Evolutionary conservation across 2,888 invertebrate genomes (phyloP).

Genomic region (Sesia bembeciformis): DNA sequence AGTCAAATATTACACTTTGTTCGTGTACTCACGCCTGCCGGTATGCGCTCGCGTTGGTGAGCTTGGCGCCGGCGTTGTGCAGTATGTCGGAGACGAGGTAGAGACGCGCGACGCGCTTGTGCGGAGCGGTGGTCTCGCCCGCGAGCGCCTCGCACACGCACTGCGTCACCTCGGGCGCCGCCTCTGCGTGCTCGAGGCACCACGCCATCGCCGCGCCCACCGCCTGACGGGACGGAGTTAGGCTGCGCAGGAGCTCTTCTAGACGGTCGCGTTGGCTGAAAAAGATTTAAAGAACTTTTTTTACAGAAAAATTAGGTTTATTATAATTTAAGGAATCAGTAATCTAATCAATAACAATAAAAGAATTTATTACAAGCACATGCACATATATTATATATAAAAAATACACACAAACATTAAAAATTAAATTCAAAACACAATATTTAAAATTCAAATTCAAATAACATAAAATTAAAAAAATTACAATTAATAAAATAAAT

Average conservation of each 20-base stretch:
- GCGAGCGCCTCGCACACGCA: constrained; percentile 92
- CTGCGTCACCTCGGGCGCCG: constrained; percentile 95
- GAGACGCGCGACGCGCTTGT: constrained; percentile 92
- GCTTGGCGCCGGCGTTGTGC: constrained; percentile 97
- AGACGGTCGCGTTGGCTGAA: constrained; percentile 91
- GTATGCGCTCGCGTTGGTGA: constrained; percentile 96
- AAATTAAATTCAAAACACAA: no score
- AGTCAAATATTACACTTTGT: no score
- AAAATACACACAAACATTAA: no score
- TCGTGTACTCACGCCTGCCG: constrained; percentile 81
- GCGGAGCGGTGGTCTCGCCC: constrained; percentile 83
- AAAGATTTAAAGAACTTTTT: no score
- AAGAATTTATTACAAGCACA: no score
- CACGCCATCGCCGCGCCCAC: constrained; percentile 98
- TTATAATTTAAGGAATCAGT: no score
- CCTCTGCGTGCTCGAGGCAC: constrained; percentile 98
- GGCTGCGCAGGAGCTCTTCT: constrained; percentile 90
- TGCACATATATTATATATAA: no score
- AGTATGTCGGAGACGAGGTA: constrained; percentile 97
- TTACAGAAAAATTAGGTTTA: no score
- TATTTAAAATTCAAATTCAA: no score
- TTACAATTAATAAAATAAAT: no score
- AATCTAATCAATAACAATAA: no score
- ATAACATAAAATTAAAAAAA: no score
- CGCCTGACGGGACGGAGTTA: constrained; percentile 85